Conservation (phyloP, 2,113 vertebrate genomes). For the Trochalopteron elliotii region DNA sequence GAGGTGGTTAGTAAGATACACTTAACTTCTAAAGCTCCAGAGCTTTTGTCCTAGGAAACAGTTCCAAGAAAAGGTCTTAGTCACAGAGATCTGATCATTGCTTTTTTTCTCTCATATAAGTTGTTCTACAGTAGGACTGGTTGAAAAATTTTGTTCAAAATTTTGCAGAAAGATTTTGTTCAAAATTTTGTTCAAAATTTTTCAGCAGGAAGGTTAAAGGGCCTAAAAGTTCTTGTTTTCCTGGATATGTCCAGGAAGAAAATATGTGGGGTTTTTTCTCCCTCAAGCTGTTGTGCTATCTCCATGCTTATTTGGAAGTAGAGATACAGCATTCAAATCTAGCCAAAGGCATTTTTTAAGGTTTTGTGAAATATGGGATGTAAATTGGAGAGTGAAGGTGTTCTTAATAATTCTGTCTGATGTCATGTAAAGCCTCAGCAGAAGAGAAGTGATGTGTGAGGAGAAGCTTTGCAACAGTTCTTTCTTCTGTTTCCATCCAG, state of each 20-base stretch:
- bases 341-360: background rate
- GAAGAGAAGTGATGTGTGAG: background rate
- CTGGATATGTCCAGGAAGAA: background rate
- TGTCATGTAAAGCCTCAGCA: background rate
- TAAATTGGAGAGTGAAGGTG: background rate
- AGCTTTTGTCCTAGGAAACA: background rate
- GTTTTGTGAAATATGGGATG: background rate
- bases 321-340: background rate
- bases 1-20: background rate
- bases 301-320: background rate
- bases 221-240: background rate
- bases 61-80: background rate
- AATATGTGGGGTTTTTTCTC: fast-evolving
- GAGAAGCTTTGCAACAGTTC: background rate
- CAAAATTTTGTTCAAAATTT: background rate
- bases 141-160: background rate
- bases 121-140: fast-evolving
- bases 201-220: background rate
- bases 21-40: background rate
- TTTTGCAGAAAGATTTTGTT: background rate
- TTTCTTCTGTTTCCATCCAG: background rate
- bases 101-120: background rate
- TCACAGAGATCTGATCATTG: background rate
- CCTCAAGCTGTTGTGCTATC: background rate
- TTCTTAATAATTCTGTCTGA: background rate